A percentile compares a stretch with the other conserved stretches of the same genome.
Conservation (phyloP, 2,113 vertebrate genomes). For the Sturnus vulgaris region DNA sequence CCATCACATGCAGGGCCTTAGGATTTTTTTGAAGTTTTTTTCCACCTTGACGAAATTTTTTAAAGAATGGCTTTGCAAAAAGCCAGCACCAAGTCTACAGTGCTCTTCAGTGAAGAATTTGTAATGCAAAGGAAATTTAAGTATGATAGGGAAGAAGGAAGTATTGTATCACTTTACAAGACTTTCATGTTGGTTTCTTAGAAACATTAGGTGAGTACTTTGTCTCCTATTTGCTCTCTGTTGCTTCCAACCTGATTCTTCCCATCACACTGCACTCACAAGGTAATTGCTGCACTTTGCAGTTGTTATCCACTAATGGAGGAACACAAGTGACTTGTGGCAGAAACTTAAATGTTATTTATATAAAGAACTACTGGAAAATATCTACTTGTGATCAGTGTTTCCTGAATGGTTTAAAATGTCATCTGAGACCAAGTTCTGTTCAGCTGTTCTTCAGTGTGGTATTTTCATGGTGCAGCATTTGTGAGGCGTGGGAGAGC, state of each 20-base stretch:
- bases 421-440: background rate
- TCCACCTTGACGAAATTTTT: background rate
- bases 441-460: background rate
- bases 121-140: background rate
- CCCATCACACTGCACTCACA: background rate
- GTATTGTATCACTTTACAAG: background rate
- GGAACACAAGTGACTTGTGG: background rate
- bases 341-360: background rate
- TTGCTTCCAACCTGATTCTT: background rate
- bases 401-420: constrained; percentile 19
- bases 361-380: background rate
- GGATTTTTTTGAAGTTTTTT: background rate
- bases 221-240: background rate
- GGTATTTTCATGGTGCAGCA: background rate
- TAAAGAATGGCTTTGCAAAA: background rate
- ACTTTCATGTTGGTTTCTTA: background rate
- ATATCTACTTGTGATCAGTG: background rate
- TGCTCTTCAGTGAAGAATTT: background rate
- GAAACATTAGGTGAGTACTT: background rate
- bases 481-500: background rate
- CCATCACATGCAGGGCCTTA: background rate
- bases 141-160: background rate
- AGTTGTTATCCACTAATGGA: background rate
- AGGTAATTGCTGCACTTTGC: background rate
- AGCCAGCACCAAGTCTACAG: background rate